Percentiles rank a stretch among this genome's conserved stretches.
Conservation (phyloP, 2,797 vertebrate genomes). For the Danio jaintianensis region DNA sequence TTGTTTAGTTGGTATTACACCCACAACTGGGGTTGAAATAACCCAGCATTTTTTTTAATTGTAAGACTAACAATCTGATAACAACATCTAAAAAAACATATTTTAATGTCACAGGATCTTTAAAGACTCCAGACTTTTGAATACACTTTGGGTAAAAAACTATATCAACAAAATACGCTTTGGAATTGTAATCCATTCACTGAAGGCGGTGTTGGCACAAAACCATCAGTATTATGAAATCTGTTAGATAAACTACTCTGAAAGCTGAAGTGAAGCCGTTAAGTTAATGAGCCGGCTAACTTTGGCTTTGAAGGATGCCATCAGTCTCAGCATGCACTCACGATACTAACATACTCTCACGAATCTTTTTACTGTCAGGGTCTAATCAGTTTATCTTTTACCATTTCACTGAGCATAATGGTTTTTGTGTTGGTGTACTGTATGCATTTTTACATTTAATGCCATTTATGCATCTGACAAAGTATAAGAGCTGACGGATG, state of each 20-base stretch:
- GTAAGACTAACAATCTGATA: too few species aligned
- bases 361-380: not conserved
- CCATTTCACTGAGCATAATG: not conserved
- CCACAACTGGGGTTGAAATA: too few species aligned
- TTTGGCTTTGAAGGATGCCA: slow-evolving; percentile 44
- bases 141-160: not conserved
- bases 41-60: too few species aligned
- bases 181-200: slow-evolving; percentile 7
- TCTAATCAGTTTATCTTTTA: not conserved
- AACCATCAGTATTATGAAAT: slow-evolving; percentile 20
- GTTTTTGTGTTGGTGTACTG: not conserved
- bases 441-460: not conserved
- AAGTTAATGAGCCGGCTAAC: slow-evolving; percentile 50
- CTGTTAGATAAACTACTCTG: slow-evolving; percentile 29
- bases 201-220: slow-evolving; percentile 16
- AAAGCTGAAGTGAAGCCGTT: slow-evolving; percentile 40
- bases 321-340: slow-evolving; percentile 14
- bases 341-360: slow-evolving; percentile 27
- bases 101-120: too few species aligned
- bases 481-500: not conserved
- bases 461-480: not conserved
- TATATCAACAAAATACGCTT: not conserved
- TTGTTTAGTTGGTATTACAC: too few species aligned
- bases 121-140: too few species aligned
- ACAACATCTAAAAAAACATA: too few species aligned